These are phyloP conservation scores for Triplophysa rosa DNA, from an alignment of 2,113 vertebrate genomes.

Conservation along the genomic window DNA sequence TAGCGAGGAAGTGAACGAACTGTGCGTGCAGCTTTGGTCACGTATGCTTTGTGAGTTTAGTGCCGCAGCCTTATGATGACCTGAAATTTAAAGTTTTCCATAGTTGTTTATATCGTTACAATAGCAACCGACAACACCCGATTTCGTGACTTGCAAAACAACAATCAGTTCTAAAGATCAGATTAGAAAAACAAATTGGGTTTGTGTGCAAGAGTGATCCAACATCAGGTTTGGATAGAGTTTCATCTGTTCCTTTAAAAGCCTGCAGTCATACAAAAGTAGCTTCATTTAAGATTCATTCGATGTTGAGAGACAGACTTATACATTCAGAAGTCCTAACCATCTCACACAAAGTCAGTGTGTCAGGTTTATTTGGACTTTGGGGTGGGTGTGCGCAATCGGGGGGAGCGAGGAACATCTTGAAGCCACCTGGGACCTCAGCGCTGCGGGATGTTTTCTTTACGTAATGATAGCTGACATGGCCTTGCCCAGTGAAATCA, in stretches of 20 bases:
- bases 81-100: no score
- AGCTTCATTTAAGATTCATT: neutral
- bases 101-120: no score
- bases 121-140: no score
- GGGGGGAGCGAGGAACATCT: constrained; percentile 59
- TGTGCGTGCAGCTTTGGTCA: no score
- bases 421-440: constrained; percentile 68
- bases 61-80: no score
- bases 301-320: neutral
- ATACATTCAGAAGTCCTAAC: constrained; percentile 9
- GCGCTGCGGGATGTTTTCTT: constrained; percentile 61
- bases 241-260: neutral
- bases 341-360: constrained; percentile 29
- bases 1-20: no score
- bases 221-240: neutral
- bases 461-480: constrained; percentile 60
- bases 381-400: constrained; percentile 18
- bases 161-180: no score
- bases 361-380: constrained; percentile 27
- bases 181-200: no score
- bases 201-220: neutral
- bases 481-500: constrained; percentile 42
- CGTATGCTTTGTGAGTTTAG: no score
- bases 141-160: no score
- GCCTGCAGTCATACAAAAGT: constrained; percentile 5